Evolutionary conservation across 1,140 invertebrate genomes (phyloP).

Genomic region (Sycobia sp.): DNA sequence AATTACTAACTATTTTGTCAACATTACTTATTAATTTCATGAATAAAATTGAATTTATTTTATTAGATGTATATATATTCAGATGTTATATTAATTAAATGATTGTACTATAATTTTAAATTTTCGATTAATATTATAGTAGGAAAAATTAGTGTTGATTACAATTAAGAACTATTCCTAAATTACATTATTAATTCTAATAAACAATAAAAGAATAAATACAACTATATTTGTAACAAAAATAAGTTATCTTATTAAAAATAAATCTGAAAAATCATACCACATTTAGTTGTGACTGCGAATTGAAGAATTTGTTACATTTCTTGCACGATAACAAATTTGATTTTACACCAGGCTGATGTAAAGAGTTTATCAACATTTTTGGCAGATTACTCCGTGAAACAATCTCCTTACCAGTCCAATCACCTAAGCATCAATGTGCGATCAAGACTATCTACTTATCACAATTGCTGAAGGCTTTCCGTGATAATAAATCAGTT

Average conservation of each 20-base stretch:
- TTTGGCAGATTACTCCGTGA: conserved; percentile 16
- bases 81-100: no score
- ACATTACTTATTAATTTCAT: no score
- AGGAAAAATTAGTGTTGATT: no score
- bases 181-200: no score
- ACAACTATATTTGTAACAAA: no score
- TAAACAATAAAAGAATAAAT: neutral
- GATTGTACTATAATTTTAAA: no score
- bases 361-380: conserved; percentile 8
- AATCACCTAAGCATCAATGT: conserved; percentile 62
- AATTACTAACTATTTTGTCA: no score
- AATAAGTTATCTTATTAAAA: no score
- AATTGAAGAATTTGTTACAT: conserved; percentile 60
- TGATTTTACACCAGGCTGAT: conserved; percentile 39
- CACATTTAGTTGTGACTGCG: conserved; percentile 53
- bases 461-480: conserved; percentile 55
- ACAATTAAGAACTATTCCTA: no score
- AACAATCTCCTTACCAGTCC: conserved; percentile 27
- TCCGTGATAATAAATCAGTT: conserved; percentile 63
- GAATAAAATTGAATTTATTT: no score
- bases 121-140: no score
- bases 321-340: conserved; percentile 45
- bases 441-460: conserved; percentile 63
- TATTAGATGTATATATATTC: no score
- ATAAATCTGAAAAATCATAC: conserved; percentile 42